Base-by-base conservation (phyloP, 2,797 vertebrate genomes). In the Moxostoma hubbsi region DNA sequence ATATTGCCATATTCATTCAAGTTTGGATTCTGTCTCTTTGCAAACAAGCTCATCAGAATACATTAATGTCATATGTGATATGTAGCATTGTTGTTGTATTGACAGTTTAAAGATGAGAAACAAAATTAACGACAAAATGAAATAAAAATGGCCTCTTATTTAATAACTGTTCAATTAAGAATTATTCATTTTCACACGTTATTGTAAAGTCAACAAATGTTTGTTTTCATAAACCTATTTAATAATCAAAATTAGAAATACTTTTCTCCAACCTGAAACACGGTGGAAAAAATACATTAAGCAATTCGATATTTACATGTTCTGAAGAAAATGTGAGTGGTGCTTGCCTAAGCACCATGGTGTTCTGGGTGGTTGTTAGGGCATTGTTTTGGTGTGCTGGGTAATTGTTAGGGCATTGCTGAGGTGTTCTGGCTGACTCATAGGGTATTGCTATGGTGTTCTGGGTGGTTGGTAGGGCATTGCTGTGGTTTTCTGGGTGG, bases 21-120 rank as follows among this genome's bases (percentile, higher is more conserved):
- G 58, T 7, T 10, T 55, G 53, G 50, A 62, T 53, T 70, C 49
- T 16, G 75, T 50, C 13, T 43, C 18, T 53, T 58, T 58, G 55
- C 18, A 61, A 68, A 77, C 18, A 59, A 45, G 57, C 6, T 50
- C 65, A 55, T 9, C 46, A 9, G 46, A 13, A 61, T 5, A 2
- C 5, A 18, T 18, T 62, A 9, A 45, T 50, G 36, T 43, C 16
- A 70, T 46, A 61, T 68, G 50, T 58, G 13, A 51, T 45, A 6
- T 18, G 15, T 45, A 74, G 16, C 1, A 9, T 8, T 54, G 12
- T 18, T 54, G 18, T 69, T 69, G 0, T 12, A 0, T 7, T 9
- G 1, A 10, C 5, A 5, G 43, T 12, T 51, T 62, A 10, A 12
- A 50, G 55, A 72, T 7, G 46, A 24, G 2, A 24, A 50, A 51